Conservation (phyloP, 2,797 vertebrate genomes). For the Mormyrus proboscirostris region DNA sequence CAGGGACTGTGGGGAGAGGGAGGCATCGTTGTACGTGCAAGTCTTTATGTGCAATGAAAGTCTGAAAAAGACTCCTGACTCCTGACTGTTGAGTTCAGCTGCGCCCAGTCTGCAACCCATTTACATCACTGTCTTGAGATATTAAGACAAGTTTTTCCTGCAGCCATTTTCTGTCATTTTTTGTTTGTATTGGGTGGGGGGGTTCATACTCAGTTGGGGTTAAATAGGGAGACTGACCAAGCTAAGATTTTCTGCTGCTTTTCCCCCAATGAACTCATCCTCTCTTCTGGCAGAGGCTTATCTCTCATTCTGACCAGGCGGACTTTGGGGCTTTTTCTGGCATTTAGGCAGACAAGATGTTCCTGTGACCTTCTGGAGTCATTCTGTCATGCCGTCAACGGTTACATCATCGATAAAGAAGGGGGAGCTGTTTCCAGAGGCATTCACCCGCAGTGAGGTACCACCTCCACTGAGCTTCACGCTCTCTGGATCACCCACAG, state of each 20-base stretch:
- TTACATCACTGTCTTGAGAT: background rate
- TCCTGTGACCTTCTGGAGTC: background rate
- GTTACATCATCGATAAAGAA: conserved; percentile 4
- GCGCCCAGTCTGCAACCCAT: background rate
- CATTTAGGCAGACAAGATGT: background rate
- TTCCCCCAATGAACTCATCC: background rate
- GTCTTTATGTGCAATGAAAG: background rate
- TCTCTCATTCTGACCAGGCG: background rate
- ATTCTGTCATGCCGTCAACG: background rate
- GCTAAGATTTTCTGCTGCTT: background rate
- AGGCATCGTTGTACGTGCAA: background rate
- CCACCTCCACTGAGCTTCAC: background rate
- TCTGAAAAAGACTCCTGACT: background rate
- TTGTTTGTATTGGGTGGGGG: background rate
- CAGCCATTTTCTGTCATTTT: background rate
- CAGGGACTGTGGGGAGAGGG: background rate
- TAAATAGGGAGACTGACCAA: background rate
- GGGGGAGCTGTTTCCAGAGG: background rate
- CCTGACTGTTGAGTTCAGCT: background rate
- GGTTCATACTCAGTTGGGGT: background rate
- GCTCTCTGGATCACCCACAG: background rate
- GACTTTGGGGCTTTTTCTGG: background rate
- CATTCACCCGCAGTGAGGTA: background rate
- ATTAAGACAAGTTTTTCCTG: background rate
- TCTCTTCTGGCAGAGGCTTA: background rate